These are phyloP conservation scores for Noturus placidus DNA, from an alignment of 2,113 vertebrate genomes.

Conservation along the genomic window DNA sequence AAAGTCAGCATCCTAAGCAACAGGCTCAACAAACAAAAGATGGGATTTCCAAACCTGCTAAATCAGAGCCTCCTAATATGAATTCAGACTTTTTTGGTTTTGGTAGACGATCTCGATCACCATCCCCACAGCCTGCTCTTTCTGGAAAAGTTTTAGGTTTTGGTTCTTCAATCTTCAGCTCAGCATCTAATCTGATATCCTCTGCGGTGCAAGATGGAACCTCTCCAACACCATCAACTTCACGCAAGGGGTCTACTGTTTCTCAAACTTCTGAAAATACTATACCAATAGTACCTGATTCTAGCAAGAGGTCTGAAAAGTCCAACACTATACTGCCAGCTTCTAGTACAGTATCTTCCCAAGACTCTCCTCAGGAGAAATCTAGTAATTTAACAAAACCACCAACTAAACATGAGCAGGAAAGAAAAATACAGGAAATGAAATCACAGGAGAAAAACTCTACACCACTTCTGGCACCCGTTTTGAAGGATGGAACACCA, in stretches of 20 bases:
- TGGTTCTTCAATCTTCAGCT: slow-evolving; percentile 71
- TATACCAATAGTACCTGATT: slow-evolving; percentile 27
- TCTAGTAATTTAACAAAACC: slow-evolving; percentile 7
- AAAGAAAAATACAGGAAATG: slow-evolving; percentile 57
- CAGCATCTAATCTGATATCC: slow-evolving; percentile 73
- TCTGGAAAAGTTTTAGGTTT: slow-evolving; percentile 75
- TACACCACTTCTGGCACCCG: slow-evolving; percentile 32
- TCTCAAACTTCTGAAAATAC: slow-evolving; percentile 55
- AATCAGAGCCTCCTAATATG: slow-evolving; percentile 67
- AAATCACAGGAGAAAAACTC: slow-evolving; percentile 13
- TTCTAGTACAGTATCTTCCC: not conserved
- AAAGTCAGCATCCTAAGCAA: slow-evolving; percentile 43
- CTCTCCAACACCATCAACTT: slow-evolving; percentile 54
- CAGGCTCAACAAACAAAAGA: slow-evolving; percentile 64
- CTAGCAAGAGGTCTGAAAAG: slow-evolving; percentile 55
- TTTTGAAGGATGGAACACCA: slow-evolving; percentile 57
- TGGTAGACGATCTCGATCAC: slow-evolving; percentile 57
- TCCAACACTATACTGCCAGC: not conserved
- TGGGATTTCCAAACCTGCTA: slow-evolving; percentile 53
- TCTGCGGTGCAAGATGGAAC: slow-evolving; percentile 70
- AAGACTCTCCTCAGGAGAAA: not conserved
- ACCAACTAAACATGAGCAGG: slow-evolving; percentile 30
- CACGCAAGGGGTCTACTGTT: slow-evolving; percentile 68
- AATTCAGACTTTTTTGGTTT: slow-evolving; percentile 73
- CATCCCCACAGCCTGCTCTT: slow-evolving; percentile 50